Conservation (phyloP, 2,888 invertebrate genomes). For the Ferrisia virgata region DNA sequence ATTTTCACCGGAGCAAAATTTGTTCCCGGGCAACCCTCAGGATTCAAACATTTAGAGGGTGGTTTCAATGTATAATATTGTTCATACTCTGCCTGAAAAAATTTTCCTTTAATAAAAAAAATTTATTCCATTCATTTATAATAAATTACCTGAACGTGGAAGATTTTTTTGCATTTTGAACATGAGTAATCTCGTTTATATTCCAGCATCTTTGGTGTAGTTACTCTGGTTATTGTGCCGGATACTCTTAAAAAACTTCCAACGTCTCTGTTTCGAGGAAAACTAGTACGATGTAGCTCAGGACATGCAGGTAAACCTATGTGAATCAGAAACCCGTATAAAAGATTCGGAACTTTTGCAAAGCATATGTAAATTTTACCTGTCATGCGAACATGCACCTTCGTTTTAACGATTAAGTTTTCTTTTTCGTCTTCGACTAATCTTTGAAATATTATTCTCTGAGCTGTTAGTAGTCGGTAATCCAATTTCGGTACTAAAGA, state of each 20-base stretch:
- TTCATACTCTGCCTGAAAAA: conserved; percentile 61
- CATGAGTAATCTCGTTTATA: conserved; percentile 71
- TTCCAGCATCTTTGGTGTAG: conserved; percentile 73
- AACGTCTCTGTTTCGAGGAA: conserved; percentile 69
- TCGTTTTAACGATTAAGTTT: conserved; percentile 58
- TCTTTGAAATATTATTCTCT: conserved; percentile 58
- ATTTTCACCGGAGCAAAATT: conserved; percentile 58
- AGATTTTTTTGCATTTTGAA: conserved; percentile 69
- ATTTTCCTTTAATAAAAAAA: neutral
- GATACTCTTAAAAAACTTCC: conserved; percentile 71
- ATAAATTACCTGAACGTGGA: conserved; percentile 60
- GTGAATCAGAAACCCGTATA: neutral
- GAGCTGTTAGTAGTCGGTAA: conserved; percentile 61
- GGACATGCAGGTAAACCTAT: conserved; percentile 66
- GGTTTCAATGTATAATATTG: conserved; percentile 60
- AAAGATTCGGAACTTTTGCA: too few species aligned
- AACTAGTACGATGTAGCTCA: conserved; percentile 63
- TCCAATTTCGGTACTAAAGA: conserved; percentile 65
- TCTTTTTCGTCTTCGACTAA: conserved; percentile 53
- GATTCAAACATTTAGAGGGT: conserved; percentile 60
- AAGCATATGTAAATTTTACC: too few species aligned
- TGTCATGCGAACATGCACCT: conserved; percentile 65
- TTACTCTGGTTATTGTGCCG: conserved; percentile 76
- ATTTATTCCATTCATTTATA: neutral
- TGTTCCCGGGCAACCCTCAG: conserved; percentile 59